phyloP scores from a whole-genome alignment of 2,113 vertebrate species.

The Hippocampus zosterae region DNA sequence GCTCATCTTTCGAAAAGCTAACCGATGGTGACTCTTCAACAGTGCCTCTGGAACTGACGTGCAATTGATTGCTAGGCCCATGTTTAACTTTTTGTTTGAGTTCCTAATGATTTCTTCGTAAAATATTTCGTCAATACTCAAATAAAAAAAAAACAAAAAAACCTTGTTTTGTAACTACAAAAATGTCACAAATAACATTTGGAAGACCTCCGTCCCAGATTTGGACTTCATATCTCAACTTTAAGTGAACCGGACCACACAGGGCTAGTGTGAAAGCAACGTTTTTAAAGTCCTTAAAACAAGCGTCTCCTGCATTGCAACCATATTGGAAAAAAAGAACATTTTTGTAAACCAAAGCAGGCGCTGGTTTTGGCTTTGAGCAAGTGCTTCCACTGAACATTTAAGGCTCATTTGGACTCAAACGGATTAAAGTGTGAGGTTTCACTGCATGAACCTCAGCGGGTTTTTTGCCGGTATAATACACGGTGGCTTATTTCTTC shows the following conservation, averaged over 20 bases:
- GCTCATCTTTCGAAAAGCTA: too few species aligned
- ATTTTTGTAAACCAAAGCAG: not conserved
- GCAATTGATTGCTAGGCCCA: not conserved
- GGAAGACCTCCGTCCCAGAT: not conserved
- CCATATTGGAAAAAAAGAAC: not conserved
- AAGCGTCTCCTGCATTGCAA: not conserved
- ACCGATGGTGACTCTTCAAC: too few species aligned
- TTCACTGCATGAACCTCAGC: not conserved
- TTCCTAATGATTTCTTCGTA: not conserved
- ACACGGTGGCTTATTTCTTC: not conserved
- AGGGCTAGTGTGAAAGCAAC: not conserved
- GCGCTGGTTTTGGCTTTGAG: not conserved
- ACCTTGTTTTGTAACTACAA: too few species aligned
- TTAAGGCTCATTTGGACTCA: not conserved
- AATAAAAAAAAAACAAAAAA: too few species aligned
- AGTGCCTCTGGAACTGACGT: too few species aligned
- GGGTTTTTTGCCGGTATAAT: not conserved
- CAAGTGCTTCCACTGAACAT: not conserved
- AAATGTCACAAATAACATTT: not conserved
- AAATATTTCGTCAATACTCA: not conserved
- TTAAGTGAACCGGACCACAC: not conserved
- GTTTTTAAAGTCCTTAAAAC: not conserved
- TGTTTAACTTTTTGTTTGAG: not conserved
- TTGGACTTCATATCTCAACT: not conserved
- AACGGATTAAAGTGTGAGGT: conserved; percentile 4